Evolutionary conservation across 2,113 vertebrate species (phyloP).

Genomic region (Mus spicilegus): DNA sequence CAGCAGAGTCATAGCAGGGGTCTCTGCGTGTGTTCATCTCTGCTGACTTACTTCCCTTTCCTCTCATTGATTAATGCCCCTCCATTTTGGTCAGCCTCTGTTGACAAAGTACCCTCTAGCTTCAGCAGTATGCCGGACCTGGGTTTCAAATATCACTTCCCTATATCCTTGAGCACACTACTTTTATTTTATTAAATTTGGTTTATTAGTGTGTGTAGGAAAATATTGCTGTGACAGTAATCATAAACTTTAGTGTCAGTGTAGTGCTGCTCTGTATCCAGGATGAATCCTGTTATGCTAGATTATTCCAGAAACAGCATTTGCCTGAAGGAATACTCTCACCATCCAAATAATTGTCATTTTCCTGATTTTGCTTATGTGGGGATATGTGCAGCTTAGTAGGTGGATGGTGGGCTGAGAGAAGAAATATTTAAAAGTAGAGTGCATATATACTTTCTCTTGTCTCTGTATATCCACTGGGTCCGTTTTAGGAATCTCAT

Average conservation of each 20-base stretch:
- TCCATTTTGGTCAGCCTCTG: background rate
- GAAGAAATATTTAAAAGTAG: background rate
- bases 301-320: conserved; percentile 10
- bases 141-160: background rate
- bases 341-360: background rate
- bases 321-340: conserved; percentile 14
- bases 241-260: background rate
- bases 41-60: background rate
- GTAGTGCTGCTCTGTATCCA: too few species aligned
- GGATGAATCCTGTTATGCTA: background rate
- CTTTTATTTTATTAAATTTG: background rate
- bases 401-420: background rate
- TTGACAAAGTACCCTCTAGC: background rate
- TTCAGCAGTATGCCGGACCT: too few species aligned
- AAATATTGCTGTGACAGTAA: background rate
- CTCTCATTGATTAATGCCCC: background rate
- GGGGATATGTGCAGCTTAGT: background rate
- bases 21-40: background rate
- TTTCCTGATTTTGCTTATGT: background rate
- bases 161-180: background rate
- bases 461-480: background rate
- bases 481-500: background rate
- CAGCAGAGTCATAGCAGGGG: background rate
- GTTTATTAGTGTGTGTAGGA: background rate
- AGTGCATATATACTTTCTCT: background rate